Percentiles rank a stretch among this genome's conserved stretches.
Evolutionary conservation across 2,797 vertebrate species (phyloP).

Genomic region (Pantherophis alleghaniensis): DNA sequence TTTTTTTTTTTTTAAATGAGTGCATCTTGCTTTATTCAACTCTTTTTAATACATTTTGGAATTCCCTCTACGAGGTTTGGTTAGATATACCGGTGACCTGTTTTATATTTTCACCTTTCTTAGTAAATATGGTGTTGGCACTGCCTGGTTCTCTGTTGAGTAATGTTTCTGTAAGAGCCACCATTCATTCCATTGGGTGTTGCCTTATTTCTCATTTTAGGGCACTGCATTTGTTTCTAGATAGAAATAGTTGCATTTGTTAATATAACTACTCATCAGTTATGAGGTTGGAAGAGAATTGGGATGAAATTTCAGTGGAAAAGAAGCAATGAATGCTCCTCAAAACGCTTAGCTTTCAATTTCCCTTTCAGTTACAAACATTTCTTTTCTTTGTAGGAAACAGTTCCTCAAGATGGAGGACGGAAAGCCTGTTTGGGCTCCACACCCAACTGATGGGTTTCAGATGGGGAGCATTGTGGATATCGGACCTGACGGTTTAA

Average conservation of each 20-base stretch:
- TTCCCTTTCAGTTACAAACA: not conserved
- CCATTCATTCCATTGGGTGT: not conserved
- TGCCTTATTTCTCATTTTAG: not conserved
- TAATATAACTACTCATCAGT: not conserved
- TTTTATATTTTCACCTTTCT: not conserved
- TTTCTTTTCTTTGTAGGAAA: conserved; percentile 60
- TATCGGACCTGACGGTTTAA: conserved; percentile 90
- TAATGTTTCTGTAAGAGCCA: not conserved
- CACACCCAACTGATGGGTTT: conserved; percentile 92
- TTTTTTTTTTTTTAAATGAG: not conserved
- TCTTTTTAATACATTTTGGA: not conserved
- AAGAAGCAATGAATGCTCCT: not conserved
- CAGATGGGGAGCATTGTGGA: conserved; percentile 97
- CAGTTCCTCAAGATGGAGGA: conserved; percentile 85
- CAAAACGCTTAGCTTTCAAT: not conserved
- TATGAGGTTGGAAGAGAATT: not conserved
- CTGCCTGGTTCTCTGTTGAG: not conserved
- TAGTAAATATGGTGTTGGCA: not conserved
- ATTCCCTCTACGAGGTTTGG: not conserved
- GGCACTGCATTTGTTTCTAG: not conserved
- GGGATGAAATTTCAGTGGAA: not conserved
- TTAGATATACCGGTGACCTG: no score
- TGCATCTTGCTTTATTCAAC: not conserved
- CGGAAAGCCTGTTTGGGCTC: conserved; percentile 97
- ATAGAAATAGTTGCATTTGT: not conserved